Evolutionary conservation across 2,888 invertebrate genomes (phyloP).

Genomic region (Chydorus sphaericus): DNA sequence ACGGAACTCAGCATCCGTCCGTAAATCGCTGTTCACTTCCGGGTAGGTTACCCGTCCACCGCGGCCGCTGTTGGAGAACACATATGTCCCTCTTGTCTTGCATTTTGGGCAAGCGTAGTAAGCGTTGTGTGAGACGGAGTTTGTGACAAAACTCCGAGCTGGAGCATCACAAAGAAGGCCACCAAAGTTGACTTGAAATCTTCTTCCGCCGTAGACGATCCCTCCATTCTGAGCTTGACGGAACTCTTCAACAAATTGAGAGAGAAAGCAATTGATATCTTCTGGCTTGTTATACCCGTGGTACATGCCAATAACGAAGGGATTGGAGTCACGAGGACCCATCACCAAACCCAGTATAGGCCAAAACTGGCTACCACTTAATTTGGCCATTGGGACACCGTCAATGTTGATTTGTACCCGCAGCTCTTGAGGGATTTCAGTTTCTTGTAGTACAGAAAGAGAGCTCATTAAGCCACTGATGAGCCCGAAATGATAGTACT

Average conservation of each 20-base stretch:
- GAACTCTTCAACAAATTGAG: background rate
- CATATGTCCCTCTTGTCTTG: background rate
- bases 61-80: background rate
- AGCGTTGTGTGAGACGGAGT: background rate
- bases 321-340: background rate
- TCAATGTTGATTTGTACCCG: background rate
- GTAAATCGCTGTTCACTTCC: background rate
- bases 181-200: background rate
- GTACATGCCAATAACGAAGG: background rate
- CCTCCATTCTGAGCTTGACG: background rate
- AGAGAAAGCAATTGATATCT: background rate
- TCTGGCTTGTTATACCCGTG: background rate
- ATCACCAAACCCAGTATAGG: background rate
- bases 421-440: background rate
- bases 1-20: background rate
- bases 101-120: background rate
- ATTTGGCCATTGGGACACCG: background rate
- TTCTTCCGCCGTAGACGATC: background rate
- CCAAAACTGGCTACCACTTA: slow-evolving; percentile 1
- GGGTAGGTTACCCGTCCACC: background rate
- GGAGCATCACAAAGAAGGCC: background rate
- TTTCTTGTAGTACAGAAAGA: background rate
- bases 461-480: background rate
- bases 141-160: background rate
- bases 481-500: background rate